Conservation (phyloP, 2,797 vertebrate species). For the Knipowitschia caucasica region DNA sequence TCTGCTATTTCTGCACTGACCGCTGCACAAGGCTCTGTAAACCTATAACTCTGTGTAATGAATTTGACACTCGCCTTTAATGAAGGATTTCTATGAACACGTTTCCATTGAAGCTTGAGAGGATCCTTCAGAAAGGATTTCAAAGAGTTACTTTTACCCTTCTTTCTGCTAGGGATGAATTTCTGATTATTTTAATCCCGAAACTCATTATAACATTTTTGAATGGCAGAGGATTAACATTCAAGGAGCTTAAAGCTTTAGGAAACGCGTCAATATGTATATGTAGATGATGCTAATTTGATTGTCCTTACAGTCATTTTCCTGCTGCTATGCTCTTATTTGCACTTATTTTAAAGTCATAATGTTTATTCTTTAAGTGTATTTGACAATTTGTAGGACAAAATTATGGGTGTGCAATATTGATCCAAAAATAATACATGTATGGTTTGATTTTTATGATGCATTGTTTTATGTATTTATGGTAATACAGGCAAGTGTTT, state of each 20-base stretch:
- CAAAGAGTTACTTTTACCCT: slow-evolving; percentile 48
- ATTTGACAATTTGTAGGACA: too few species aligned
- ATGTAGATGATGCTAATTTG: slow-evolving; percentile 21
- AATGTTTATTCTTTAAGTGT: too few species aligned
- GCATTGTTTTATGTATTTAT: background rate
- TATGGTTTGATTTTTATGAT: too few species aligned
- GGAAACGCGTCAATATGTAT: slow-evolving; percentile 10
- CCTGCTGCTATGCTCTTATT: background rate
- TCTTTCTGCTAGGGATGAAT: slow-evolving; percentile 45
- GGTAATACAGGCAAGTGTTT: background rate
- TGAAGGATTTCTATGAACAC: slow-evolving; percentile 23
- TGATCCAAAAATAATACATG: too few species aligned
- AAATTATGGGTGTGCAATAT: too few species aligned
- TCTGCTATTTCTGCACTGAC: too few species aligned
- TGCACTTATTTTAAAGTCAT: too few species aligned
- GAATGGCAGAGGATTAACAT: slow-evolving; percentile 40
- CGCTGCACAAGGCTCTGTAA: background rate
- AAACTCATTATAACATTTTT: slow-evolving; percentile 61
- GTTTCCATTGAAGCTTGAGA: slow-evolving; percentile 26
- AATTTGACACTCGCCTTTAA: slow-evolving; percentile 12
- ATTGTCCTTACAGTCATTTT: slow-evolving; percentile 9
- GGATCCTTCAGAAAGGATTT: slow-evolving; percentile 50
- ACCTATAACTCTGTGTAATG: slow-evolving; percentile 9
- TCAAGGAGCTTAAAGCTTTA: slow-evolving; percentile 45
- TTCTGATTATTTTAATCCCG: slow-evolving; percentile 58